phyloP scores from a whole-genome alignment of 2,888 invertebrate species.

The Drosophila austrosaltans region DNA sequence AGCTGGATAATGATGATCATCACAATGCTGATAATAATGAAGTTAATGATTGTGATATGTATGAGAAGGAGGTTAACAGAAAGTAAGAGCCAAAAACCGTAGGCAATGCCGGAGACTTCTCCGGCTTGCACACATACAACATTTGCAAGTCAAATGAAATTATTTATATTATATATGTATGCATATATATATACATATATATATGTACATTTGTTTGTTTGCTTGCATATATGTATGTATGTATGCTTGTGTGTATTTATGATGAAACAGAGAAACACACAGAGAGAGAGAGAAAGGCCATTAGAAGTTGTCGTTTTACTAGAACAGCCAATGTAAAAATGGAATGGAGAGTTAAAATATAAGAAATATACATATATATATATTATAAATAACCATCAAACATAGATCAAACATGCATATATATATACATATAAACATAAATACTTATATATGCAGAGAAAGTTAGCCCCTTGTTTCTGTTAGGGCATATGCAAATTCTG shows the following conservation, averaged over 20 bases:
- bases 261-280: background rate
- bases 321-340: background rate
- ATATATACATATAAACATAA: background rate
- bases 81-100: background rate
- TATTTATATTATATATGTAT: slow-evolving; percentile 61
- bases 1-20: slow-evolving; percentile 23
- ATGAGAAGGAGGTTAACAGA: background rate
- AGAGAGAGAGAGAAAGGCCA: background rate
- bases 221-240: background rate
- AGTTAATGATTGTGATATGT: slow-evolving; percentile 2
- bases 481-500: slow-evolving; percentile 6
- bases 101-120: background rate
- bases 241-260: background rate
- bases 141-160: slow-evolving; percentile 77
- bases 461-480: background rate
- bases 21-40: background rate
- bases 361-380: slow-evolving; percentile 48
- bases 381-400: slow-evolving; percentile 64
- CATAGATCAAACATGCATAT: background rate
- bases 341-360: slow-evolving; percentile 26
- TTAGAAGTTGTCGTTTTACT: background rate
- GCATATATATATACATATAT: background rate
- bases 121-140: slow-evolving; percentile 50
- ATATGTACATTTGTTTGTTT: too few species aligned
- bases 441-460: slow-evolving; percentile 43